phyloP scores from a whole-genome alignment of 2,888 invertebrate genomes.

The Harpalus rufipes region DNA sequence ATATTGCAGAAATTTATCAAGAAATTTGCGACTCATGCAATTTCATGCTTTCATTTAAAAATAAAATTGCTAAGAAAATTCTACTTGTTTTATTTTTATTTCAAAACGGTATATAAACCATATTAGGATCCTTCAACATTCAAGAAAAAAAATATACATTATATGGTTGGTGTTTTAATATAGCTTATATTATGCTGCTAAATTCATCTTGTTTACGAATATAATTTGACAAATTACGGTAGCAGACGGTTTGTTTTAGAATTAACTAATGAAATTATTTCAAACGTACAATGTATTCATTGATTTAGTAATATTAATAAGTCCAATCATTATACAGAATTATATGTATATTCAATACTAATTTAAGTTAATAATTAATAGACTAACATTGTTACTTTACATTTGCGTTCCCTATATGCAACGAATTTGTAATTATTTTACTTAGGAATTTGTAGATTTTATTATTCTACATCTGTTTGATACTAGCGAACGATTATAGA shows the following conservation, averaged over 20 bases:
- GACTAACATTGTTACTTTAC: background rate
- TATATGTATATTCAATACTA: conserved; percentile 9
- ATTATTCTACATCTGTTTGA: too few species aligned
- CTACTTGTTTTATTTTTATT: too few species aligned
- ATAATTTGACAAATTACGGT: conserved; percentile 23
- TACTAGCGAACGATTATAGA: too few species aligned
- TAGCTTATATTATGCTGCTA: too few species aligned
- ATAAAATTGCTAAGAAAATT: too few species aligned
- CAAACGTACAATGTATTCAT: background rate
- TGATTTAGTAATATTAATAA: conserved; percentile 27
- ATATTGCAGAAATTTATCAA: too few species aligned
- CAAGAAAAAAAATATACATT: too few species aligned
- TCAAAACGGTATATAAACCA: too few species aligned
- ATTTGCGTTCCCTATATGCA: background rate
- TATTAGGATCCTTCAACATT: too few species aligned
- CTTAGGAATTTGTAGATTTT: background rate
- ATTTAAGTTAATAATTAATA: background rate
- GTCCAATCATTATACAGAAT: conserved; percentile 14
- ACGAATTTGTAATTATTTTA: background rate
- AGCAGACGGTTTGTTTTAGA: background rate
- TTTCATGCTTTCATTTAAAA: too few species aligned
- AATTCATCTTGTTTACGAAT: background rate
- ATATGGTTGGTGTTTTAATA: too few species aligned
- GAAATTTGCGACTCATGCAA: too few species aligned
- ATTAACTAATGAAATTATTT: conserved; percentile 7